Conservation (phyloP, 2,888 invertebrate species). For the Trichogramma evanescens region DNA sequence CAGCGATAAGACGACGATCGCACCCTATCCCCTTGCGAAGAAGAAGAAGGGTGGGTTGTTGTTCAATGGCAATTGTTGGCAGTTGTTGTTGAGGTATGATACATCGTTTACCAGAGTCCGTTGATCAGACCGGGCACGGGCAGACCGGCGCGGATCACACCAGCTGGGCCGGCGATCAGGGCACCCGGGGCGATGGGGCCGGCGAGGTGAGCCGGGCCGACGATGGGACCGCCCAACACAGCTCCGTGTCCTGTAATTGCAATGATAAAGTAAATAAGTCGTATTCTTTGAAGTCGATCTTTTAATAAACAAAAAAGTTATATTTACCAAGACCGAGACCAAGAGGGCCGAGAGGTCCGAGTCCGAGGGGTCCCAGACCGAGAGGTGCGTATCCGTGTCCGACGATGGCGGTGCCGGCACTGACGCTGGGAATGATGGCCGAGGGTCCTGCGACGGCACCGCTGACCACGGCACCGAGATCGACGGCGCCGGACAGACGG, state of each 20-base stretch:
- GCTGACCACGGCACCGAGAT: conserved; percentile 42
- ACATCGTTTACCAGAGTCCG: too few relatives aligned
- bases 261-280: neutral
- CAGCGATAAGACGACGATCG: too few relatives aligned
- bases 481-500: conserved; percentile 41
- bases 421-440: conserved; percentile 37
- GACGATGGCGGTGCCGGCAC: conserved; percentile 29
- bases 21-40: too few relatives aligned
- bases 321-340: too few relatives aligned
- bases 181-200: conserved; percentile 41
- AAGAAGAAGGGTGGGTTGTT: too few relatives aligned
- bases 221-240: conserved; percentile 38
- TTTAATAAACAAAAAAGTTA: too few relatives aligned
- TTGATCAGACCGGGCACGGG: neutral
- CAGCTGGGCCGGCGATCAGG: conserved; percentile 42
- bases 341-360: too few relatives aligned
- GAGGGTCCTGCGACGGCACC: conserved; percentile 43
- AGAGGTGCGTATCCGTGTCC: conserved; percentile 25
- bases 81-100: too few relatives aligned
- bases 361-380: conserved; percentile 6
- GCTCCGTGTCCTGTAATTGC: conserved; percentile 31
- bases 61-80: too few relatives aligned
- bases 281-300: too few relatives aligned
- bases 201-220: conserved; percentile 35
- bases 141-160: conserved; percentile 38